These are phyloP conservation scores for Amyelois transitella DNA, from an alignment of 1,140 invertebrate species.

Conservation along the genomic window DNA sequence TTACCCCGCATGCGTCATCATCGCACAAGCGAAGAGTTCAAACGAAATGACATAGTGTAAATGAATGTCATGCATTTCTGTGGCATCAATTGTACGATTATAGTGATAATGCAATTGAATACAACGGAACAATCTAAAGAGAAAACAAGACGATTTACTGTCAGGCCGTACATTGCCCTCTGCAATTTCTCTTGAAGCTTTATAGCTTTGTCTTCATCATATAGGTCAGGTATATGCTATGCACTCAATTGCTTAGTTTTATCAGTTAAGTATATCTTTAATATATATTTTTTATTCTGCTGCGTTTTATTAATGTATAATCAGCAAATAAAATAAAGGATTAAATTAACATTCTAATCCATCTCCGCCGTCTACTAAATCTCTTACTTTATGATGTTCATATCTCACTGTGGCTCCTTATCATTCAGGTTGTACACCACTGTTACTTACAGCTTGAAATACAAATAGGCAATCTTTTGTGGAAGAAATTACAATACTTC, in stretches of 20 bases:
- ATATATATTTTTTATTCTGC: too few relatives aligned
- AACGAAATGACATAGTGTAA: too few relatives aligned
- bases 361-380: neutral
- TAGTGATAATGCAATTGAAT: slow-evolving; percentile 23
- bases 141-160: slow-evolving; percentile 34
- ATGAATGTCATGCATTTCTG: neutral
- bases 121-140: slow-evolving; percentile 33
- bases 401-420: neutral
- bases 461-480: too few relatives aligned
- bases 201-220: too few relatives aligned
- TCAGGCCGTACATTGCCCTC: slow-evolving; percentile 31
- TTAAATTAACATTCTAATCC: neutral
- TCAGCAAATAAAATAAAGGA: neutral
- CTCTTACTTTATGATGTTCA: neutral
- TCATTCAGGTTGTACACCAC: neutral
- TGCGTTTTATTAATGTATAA: too few relatives aligned
- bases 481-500: too few relatives aligned
- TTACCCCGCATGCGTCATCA: too few relatives aligned
- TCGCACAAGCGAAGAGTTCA: too few relatives aligned
- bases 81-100: slow-evolving; percentile 12
- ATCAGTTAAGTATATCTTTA: too few relatives aligned
- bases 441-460: too few relatives aligned
- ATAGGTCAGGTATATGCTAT: too few relatives aligned
- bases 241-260: too few relatives aligned
- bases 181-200: slow-evolving; percentile 16